Evolutionary conservation across 2,797 vertebrate species (phyloP).

Genomic region (Notamacropus eugenii): DNA sequence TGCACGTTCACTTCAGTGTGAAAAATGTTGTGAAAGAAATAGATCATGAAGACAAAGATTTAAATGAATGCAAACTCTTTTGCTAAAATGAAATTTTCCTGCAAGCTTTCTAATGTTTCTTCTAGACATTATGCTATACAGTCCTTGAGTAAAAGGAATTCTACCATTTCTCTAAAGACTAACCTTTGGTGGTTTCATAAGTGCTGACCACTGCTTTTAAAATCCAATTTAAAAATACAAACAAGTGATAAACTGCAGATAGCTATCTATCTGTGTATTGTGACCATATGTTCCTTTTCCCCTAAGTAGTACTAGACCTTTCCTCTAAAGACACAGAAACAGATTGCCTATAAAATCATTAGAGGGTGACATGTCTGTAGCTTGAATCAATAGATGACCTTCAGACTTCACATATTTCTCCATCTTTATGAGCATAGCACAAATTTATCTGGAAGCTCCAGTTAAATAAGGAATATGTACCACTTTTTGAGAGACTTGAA

Average conservation of each 20-base stretch:
- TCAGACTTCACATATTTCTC: conserved; percentile 45
- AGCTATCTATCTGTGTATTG: conserved; percentile 4
- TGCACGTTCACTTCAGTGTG: background rate
- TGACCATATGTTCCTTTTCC: conserved; percentile 56
- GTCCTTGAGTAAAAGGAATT: conserved; percentile 42
- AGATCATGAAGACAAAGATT: conserved; percentile 33
- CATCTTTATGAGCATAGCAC: conserved; percentile 46
- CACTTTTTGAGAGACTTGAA: background rate
- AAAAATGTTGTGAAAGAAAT: conserved; percentile 45
- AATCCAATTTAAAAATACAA: conserved; percentile 64
- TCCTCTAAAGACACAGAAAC: conserved; percentile 49
- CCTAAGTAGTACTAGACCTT: conserved; percentile 16
- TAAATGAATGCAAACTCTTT: conserved; percentile 18
- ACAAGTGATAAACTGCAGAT: conserved; percentile 11
- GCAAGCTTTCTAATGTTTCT: conserved; percentile 51
- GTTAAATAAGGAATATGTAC: background rate
- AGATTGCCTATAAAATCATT: conserved; percentile 19
- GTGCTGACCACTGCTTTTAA: conserved; percentile 63
- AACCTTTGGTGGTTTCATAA: conserved; percentile 46
- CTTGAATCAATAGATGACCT: conserved; percentile 41
- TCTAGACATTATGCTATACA: conserved; percentile 45
- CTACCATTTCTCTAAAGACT: conserved; percentile 35
- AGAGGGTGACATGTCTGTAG: conserved; percentile 19
- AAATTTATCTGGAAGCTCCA: background rate
- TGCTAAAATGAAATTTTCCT: conserved; percentile 52